These are phyloP conservation scores for Ditylenchus dipsaci DNA, from an alignment of 1,140 invertebrate genomes.

Conservation along the genomic window DNA sequence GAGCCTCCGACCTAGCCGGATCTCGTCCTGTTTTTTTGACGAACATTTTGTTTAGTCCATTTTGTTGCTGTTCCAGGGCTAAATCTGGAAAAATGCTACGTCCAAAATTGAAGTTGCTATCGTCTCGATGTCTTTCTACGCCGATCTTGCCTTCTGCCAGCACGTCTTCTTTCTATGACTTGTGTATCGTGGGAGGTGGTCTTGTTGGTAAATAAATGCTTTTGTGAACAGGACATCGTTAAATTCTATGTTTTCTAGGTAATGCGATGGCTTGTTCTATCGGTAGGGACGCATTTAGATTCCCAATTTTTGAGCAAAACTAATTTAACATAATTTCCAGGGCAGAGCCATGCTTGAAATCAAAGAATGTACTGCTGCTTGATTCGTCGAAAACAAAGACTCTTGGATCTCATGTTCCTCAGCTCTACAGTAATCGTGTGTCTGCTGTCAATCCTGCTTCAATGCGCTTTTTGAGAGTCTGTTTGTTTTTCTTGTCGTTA, in stretches of 20 bases:
- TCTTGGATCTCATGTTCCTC: conserved; percentile 1
- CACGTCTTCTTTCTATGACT: conserved; percentile 19
- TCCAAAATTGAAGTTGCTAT: too few relatives aligned
- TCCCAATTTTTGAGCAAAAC: not conserved
- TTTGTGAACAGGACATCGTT: too few relatives aligned
- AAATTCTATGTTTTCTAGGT: too few relatives aligned
- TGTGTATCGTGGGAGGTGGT: conserved; percentile 43
- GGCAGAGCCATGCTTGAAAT: conserved; percentile 13
- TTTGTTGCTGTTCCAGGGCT: too few relatives aligned
- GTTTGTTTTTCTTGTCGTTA: not conserved
- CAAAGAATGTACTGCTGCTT: conserved; percentile 36
- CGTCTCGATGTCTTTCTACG: too few relatives aligned
- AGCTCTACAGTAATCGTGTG: conserved; percentile 39
- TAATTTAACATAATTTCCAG: conserved; percentile 21
- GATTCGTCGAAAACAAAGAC: conserved; percentile 23
- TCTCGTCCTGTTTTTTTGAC: too few relatives aligned
- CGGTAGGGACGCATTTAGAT: conserved; percentile 23
- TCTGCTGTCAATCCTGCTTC: conserved; percentile 41
- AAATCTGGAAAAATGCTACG: too few relatives aligned
- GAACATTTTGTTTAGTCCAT: too few relatives aligned
- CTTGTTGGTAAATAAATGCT: conserved; percentile 38
- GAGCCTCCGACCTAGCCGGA: too few relatives aligned
- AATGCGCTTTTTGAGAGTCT: conserved; percentile 41
- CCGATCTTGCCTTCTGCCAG: not conserved
- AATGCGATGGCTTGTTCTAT: conserved; percentile 47